Evolutionary conservation across 64 coral and sea anemone species (phyloP).

Genomic region (Montipora foliosa): DNA sequence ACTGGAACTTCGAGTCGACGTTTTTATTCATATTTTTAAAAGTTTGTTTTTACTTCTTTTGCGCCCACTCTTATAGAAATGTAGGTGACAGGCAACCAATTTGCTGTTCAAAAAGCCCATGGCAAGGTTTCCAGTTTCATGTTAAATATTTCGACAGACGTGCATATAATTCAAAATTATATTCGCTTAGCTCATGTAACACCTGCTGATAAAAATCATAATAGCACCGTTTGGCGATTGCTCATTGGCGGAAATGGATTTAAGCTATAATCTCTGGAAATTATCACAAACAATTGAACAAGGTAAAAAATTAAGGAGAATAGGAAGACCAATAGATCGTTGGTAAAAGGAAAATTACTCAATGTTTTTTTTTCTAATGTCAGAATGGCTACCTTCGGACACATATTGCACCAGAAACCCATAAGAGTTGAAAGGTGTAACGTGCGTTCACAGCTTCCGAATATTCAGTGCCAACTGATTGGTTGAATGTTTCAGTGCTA

Average conservation of each 20-base stretch:
- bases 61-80: neutral
- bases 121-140: neutral
- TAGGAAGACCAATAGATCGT: neutral
- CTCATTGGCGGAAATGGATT: constrained; percentile 2
- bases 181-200: neutral
- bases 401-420: too few species aligned
- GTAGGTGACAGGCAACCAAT: neutral
- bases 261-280: neutral
- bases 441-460: too few species aligned
- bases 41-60: constrained; percentile 5
- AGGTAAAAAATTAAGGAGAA: neutral
- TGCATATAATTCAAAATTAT: neutral
- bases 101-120: neutral
- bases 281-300: neutral
- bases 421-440: too few species aligned
- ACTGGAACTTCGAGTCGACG: neutral
- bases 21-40: neutral
- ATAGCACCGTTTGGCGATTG: neutral
- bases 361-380: too few species aligned
- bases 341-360: too few species aligned
- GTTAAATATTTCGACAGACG: neutral
- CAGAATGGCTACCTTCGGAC: too few species aligned
- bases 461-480: too few species aligned
- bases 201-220: constrained; percentile 22
- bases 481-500: too few species aligned